phyloP scores from a whole-genome alignment of 2,888 invertebrate species.

The Minunthozetes semirufus region DNA sequence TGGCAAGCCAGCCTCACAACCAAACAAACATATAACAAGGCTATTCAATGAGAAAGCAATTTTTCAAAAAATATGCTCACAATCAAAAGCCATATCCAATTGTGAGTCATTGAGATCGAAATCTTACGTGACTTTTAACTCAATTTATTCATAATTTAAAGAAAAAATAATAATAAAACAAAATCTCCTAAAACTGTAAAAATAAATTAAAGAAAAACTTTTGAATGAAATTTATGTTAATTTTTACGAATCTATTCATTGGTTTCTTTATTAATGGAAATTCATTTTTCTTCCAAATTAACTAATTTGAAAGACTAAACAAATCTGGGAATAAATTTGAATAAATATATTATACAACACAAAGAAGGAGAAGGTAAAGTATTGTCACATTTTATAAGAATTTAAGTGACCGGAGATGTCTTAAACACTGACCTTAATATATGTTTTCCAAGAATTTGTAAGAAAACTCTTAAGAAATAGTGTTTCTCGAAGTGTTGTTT shows the following conservation, averaged over 20 bases:
- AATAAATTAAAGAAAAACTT: not conserved
- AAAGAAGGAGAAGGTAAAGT: not conserved
- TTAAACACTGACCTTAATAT: too few relatives aligned
- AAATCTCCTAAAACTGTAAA: not conserved
- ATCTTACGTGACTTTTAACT: slow-evolving; percentile 10
- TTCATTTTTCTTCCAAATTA: slow-evolving; percentile 9
- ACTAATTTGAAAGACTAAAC: not conserved
- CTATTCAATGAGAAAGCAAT: too few relatives aligned
- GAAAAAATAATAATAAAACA: not conserved
- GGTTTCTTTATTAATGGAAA: not conserved
- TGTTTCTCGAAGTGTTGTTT: too few relatives aligned
- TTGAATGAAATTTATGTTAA: slow-evolving; percentile 24
- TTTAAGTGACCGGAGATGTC: too few relatives aligned
- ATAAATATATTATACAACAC: not conserved
- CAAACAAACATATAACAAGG: too few relatives aligned
- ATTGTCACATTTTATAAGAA: too few relatives aligned
- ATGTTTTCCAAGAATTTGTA: not conserved
- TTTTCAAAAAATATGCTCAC: too few relatives aligned
- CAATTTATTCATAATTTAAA: not conserved
- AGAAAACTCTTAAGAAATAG: not conserved
- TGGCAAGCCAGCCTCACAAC: too few relatives aligned
- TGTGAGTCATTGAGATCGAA: not conserved
- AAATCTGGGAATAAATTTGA: not conserved
- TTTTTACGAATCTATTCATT: not conserved
- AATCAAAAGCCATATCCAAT: too few relatives aligned